phyloP scores from a whole-genome alignment of 2,888 invertebrate species.

The Ptychoptera contaminata region DNA sequence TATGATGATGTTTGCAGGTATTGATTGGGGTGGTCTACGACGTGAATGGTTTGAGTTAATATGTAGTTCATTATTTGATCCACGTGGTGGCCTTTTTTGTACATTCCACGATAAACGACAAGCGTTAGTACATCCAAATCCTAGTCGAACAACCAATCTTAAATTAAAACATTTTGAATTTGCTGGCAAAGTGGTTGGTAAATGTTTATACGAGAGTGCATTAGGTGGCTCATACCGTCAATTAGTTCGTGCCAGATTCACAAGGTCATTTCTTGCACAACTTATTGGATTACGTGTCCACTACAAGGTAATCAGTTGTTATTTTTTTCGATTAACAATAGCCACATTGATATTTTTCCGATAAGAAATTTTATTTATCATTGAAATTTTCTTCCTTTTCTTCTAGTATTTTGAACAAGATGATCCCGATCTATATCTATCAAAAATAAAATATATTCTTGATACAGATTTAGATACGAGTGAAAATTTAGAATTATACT shows the following conservation, averaged over 20 bases:
- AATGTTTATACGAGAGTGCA: constrained; percentile 87
- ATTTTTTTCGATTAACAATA: background rate
- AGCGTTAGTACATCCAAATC: constrained; percentile 82
- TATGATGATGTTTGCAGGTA: constrained; percentile 40
- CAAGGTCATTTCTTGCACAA: constrained; percentile 85
- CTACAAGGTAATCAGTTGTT: constrained; percentile 66
- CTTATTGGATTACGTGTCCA: constrained; percentile 85
- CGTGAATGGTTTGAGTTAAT: constrained; percentile 91
- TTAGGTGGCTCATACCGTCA: constrained; percentile 79
- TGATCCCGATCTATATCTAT: constrained; percentile 81
- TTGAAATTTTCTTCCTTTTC: constrained; percentile 5
- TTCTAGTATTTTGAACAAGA: constrained; percentile 86
- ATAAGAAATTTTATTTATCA: background rate
- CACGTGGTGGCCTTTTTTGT: constrained; percentile 64
- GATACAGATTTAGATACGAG: constrained; percentile 73
- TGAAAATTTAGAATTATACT: constrained; percentile 66
- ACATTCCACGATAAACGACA: constrained; percentile 76
- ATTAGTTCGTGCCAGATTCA: constrained; percentile 77
- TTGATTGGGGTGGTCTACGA: constrained; percentile 87
- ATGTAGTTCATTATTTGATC: constrained; percentile 75
- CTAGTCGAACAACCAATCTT: constrained; percentile 53
- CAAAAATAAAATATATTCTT: constrained; percentile 84
- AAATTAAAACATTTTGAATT: constrained; percentile 84
- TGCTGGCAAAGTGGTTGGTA: constrained; percentile 86
- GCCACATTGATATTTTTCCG: constrained; percentile 1